Evolutionary conservation across 2,113 vertebrate genomes (phyloP), one percentile per base, ranked within the genome.

Genomic region (Esox niger): DNA sequence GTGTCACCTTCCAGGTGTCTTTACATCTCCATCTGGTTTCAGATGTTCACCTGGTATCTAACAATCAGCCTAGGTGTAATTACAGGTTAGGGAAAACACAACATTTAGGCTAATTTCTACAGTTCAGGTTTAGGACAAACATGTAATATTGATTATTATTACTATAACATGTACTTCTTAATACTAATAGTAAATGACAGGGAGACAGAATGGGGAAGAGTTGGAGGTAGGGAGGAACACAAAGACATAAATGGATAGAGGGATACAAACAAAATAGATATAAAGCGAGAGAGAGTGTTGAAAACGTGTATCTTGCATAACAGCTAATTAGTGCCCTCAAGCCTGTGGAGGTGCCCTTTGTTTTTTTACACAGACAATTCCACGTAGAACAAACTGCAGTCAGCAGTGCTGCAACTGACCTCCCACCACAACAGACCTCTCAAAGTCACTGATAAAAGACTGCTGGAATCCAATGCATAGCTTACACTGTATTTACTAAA

Each of bases 271-370:
- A 31, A 35, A 56, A 43, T 4, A 32, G 10, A 29, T 25, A 62
- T 30, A 31, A 49, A 68, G 7, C 56, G n/a, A 0, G 1, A 30
- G 73, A 68, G 70, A 64, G 79, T 70, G 76, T 52, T 20, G 69
- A 33, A 64, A 77, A 77, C 65, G 58, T 72, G 35, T 70, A 59
- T 47, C 1, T 58, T 33, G 55, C 55, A 38, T 57, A 25, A 59
- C 57, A 31, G 35, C 35, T 38, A 38, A 38, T 13, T 13, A 56
- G 8, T 15, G 8, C 72, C 59, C 67, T 75, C 30, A 3, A 52
- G 62, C 63, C 29, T 62, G 64, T 60, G 25, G 54, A 74, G 66
- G 30, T 7, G 63, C 68, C 32, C 23, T 38, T 13, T 13, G 6
- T 13, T 38, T 3, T n/a, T 6, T 8, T 25, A 33, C 26, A 10